These are phyloP conservation scores for Maccullochella peelii DNA, from an alignment of 2,113 vertebrate genomes.

Conservation along the genomic window DNA sequence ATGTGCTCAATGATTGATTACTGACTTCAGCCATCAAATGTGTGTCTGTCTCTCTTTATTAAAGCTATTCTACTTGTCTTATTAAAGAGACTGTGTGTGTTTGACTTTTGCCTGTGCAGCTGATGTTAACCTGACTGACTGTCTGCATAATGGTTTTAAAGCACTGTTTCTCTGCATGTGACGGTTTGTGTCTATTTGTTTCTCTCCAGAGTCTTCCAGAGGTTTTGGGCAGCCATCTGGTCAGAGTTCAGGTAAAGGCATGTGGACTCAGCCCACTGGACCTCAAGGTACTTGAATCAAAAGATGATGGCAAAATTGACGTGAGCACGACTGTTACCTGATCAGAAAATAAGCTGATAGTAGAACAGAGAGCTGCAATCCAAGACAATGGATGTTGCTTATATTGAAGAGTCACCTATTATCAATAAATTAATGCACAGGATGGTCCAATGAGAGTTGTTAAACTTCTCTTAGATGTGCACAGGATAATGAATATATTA, in stretches of 20 bases:
- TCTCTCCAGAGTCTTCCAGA: slow-evolving; percentile 83
- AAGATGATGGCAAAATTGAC: not conserved
- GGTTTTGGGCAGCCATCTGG: slow-evolving; percentile 82
- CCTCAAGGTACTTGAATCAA: slow-evolving; percentile 84
- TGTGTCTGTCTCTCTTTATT: not conserved
- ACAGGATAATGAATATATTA: not conserved
- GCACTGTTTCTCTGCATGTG: not conserved
- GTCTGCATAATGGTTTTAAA: not conserved
- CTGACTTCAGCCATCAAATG: not conserved
- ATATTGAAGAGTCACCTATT: not conserved
- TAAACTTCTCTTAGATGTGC: not conserved
- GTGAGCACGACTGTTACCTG: not conserved
- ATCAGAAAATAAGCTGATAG: not conserved
- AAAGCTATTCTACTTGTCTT: not conserved
- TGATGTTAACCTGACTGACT: not conserved
- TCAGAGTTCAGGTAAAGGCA: slow-evolving; percentile 93
- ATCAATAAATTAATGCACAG: not conserved
- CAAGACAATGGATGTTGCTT: not conserved
- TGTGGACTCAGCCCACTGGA: slow-evolving; percentile 93
- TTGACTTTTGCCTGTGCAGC: not conserved
- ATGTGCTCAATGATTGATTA: not conserved
- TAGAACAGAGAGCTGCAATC: not conserved
- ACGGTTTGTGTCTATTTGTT: not conserved
- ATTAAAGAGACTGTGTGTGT: not conserved
- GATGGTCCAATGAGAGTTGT: not conserved